Evolutionary conservation across 2,888 invertebrate species (phyloP), one percentile per base, ranked within the genome.

Genomic region (Psylliodes chrysocephalus): DNA sequence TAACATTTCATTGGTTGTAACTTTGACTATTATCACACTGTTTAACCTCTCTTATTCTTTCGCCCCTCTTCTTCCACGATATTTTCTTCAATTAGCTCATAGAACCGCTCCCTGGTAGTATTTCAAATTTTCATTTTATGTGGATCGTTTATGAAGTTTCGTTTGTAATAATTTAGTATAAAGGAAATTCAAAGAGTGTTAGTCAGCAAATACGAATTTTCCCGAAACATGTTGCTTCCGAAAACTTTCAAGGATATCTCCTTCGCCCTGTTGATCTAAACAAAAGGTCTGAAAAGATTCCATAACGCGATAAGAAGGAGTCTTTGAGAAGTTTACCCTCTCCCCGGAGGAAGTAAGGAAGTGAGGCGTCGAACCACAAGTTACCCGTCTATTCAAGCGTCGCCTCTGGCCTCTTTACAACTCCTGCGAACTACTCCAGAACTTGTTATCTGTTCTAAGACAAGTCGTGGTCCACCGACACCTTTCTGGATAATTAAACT

Each of bases 331-430:
- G 52, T 57, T 38, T 25, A 49, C 60, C 66, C 57, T 62, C 51
- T 14, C 28, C n/a, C n/a, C 19, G 49, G 40, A 61, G 65, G 65
- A 67, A 67, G 63, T 40, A 67, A n/a, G n/a, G n/a, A n/a, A n/a
- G n/a, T n/a, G n/a, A n/a, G 68, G 73, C 74, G 75, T 74, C 74
- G 71, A 75, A 73, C 73, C 75, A 73, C 73, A 71, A 73, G 71
- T 68, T 1, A 7, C 19, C 46, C 19, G 47, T 47, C 47, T 69
- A 73, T 71, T 73, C 68, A 68, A 63, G 53, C 52, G 60, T 51
- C 66, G 72, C 68, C 66, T 65, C 67, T 49, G 63, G 65, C 68
- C 64, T 66, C 71, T 72, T 73, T 73, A 72, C 73, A 73, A 71
- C 55, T 73, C 71, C n/a, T n/a, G n/a, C 53, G 51, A 69, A 70